Evolutionary conservation across 2,113 vertebrate genomes (phyloP), one percentile per base, ranked within the genome.

Genomic region (Psettodes erumei): DNA sequence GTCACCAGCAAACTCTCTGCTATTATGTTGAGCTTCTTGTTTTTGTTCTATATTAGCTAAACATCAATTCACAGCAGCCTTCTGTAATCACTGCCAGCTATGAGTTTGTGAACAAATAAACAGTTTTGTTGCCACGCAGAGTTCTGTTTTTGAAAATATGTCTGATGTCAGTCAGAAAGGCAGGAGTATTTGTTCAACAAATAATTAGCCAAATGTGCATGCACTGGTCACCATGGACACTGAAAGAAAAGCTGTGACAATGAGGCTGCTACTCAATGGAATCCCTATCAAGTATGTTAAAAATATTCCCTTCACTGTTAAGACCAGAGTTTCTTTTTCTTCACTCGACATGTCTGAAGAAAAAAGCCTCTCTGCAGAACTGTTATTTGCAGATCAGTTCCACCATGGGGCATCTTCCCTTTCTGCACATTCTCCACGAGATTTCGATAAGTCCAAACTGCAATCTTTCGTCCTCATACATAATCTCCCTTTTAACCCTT

Each of bases 101-200:
- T 94, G 94, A 93, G 93, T 94, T 96, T 94, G 95, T 95, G 95
- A 96, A 95, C 93, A 93, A 95, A 95, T 95, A 95, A 95, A 95
- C 93, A 95, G 21, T 59, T 70, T 28, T 3, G 69, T 95, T 93
- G 92, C 92, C 94, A 90, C 84, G 92, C 91, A 92, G 88, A 88
- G 88, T 94, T 95, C 90, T 91, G 91, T 94, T 95, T n/a, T 95
- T 94, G 95, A 92, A 95, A 95, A 95, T 95, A 93, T 90, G 93
- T 95, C 91, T 93, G 91, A 94, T 94, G 94, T 95, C 95, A 96
- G 94, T 94, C 93, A 95, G 93, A 94, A 94, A 87, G 93, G n/a
- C 93, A 89, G 90, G 83, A 90, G 82, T 56, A 47, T 85, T 88
- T 81, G 33, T 77, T 80, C 42, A 37, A 69, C 79, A 61, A 74